Base-by-base conservation (phyloP, 1,140 invertebrate genomes). In the Sinella curviseta region DNA sequence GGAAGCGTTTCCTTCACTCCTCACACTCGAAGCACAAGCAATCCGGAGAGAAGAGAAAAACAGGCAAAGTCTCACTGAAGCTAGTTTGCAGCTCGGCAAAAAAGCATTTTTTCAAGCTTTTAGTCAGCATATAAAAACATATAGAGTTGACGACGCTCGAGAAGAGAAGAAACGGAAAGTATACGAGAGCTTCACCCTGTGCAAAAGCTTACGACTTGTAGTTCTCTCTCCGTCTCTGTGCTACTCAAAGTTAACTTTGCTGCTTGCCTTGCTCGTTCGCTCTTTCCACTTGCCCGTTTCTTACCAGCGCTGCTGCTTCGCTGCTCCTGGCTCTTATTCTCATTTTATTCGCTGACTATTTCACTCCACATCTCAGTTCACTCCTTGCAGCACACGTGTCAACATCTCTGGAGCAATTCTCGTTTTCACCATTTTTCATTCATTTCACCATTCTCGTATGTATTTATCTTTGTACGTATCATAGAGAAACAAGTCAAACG, bases 391-490 rank as follows among this genome's bases (percentile, higher is more conserved):
- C 65, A 31, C 12, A 33, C 65, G 31, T 33, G 65, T 31, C 26
- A 70, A 70, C 65, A 70, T 31, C 65, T 70, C 65, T 70, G 65
- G 65, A 70, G 31, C 31, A 12, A 33, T 70, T 31, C n/a, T 70
- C 65, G 24, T 60, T 60, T 60, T 60, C 24, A 16, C 24, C 4
- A 12, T 26, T 26, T 16, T 60, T 16, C 24, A 17, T n/a, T 14
- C 57, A n/a, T n/a, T n/a, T n/a, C n/a, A n/a, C n/a, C n/a, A n/a
- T n/a, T 48, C 39, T 48, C 17, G 4, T 48, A 8, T 48, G 8
- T 48, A 48, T 48, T 48, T 20, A 48, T n/a, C n/a, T n/a, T n/a
- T n/a, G n/a, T n/a, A n/a, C n/a, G n/a, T n/a, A n/a, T n/a, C n/a
- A n/a, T n/a, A n/a, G n/a, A n/a, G n/a, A n/a, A n/a, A n/a, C n/a